A percentile compares a stretch with the other conserved stretches of the same genome.
Conservation (phyloP, 2,888 invertebrate genomes). For the Aphodius sticticus region DNA sequence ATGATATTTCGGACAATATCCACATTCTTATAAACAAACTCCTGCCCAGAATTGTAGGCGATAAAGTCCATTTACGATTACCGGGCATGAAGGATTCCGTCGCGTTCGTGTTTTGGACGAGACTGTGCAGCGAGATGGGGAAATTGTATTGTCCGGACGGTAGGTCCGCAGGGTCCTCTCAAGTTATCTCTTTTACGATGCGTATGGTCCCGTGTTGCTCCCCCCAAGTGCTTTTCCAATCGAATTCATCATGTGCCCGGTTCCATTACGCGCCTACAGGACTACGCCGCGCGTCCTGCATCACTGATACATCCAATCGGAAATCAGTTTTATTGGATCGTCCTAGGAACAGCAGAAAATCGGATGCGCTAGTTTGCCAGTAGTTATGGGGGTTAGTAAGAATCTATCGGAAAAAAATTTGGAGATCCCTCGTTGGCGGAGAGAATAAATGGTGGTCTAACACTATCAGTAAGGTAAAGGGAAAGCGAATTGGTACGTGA, state of each 20-base stretch:
- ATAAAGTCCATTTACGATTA: constrained; percentile 4
- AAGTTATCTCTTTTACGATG: constrained; percentile 36
- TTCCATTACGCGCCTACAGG: constrained; percentile 51
- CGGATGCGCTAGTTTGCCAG: constrained; percentile 10
- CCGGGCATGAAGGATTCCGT: background rate
- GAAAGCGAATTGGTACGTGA: no score
- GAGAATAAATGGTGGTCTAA: no score
- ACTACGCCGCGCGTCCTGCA: constrained; percentile 50
- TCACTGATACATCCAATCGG: constrained; percentile 45
- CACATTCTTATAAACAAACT: background rate
- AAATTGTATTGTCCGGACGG: constrained; percentile 28
- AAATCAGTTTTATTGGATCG: constrained; percentile 49
- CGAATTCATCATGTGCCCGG: constrained; percentile 51
- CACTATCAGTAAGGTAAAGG: no score
- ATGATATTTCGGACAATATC: no score
- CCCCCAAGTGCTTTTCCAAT: constrained; percentile 47
- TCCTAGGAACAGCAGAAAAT: background rate
- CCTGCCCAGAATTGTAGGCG: background rate
- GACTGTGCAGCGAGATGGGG: constrained; percentile 7
- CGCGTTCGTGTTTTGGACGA: background rate
- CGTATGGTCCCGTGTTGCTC: constrained; percentile 39
- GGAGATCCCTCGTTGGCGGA: background rate
- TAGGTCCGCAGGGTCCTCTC: background rate
- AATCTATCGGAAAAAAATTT: background rate
- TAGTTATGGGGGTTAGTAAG: background rate